Percentiles rank a stretch among this genome's conserved stretches.
phyloP scores from a whole-genome alignment of 2,797 vertebrate species.

The Masticophis lateralis region DNA sequence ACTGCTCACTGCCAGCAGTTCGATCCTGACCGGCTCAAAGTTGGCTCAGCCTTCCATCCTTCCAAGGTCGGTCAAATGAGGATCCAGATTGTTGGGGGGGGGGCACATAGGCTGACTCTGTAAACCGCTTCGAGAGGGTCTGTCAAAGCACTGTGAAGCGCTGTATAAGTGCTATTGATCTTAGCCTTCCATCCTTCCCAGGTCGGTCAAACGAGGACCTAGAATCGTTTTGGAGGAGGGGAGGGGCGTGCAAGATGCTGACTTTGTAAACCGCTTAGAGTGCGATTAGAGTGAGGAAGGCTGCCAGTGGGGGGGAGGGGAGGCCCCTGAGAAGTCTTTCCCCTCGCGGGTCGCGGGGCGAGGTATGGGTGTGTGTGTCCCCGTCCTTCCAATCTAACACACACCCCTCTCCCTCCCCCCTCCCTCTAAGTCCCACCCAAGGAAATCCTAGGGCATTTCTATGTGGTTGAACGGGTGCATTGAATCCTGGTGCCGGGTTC shows the following conservation, averaged over 20 bases:
- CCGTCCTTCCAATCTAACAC: background rate
- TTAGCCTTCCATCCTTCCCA: background rate
- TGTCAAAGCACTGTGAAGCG: background rate
- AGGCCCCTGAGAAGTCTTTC: background rate
- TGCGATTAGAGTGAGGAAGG: background rate
- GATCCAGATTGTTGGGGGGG: background rate
- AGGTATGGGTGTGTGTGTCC: background rate
- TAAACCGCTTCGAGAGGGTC: background rate
- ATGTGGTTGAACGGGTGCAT: background rate
- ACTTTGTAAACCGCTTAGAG: background rate
- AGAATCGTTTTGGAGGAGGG: too few relatives aligned
- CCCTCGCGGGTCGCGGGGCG: background rate
- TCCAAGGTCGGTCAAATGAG: fast-evolving
- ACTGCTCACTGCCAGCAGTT: too few relatives aligned
- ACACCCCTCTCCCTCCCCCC: fast-evolving
- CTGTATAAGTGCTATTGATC: background rate
- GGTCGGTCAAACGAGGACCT: background rate
- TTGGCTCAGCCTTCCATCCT: background rate
- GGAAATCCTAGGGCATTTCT: background rate
- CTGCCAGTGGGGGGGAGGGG: background rate
- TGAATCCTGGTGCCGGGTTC: background rate
- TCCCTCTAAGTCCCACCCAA: background rate
- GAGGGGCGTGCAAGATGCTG: background rate
- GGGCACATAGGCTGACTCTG: background rate
- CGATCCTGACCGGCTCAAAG: too few relatives aligned